phyloP scores from a whole-genome alignment of 1,140 invertebrate genomes.

The Centruroides sculpturatus region DNA sequence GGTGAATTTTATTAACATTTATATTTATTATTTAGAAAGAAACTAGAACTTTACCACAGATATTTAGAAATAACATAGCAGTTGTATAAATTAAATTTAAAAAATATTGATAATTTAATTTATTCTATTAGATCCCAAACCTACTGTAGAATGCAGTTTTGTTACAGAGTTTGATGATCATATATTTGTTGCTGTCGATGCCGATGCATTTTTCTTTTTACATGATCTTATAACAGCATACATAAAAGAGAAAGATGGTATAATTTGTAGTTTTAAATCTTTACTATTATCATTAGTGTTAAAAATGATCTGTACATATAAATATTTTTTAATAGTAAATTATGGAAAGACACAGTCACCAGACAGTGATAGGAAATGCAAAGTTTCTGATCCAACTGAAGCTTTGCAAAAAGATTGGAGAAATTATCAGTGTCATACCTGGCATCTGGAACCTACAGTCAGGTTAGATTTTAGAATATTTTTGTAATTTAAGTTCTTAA shows the following conservation, averaged over 20 bases:
- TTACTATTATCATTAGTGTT: background rate
- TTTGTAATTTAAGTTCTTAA: too few relatives aligned
- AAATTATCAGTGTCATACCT: constrained; percentile 85
- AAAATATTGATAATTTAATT: background rate
- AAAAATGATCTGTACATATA: constrained; percentile 23
- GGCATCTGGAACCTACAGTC: constrained; percentile 95
- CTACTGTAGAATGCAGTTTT: constrained; percentile 86
- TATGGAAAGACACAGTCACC: constrained; percentile 22
- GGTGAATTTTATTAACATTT: too few relatives aligned
- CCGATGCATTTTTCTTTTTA: constrained; percentile 92
- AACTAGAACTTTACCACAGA: too few relatives aligned
- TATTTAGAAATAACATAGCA: too few relatives aligned
- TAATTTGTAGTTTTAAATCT: constrained; percentile 21
- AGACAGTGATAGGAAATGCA: constrained; percentile 26
- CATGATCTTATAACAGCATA: constrained; percentile 94
- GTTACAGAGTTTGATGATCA: constrained; percentile 97
- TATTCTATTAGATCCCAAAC: constrained; percentile 53
- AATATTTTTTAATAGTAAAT: constrained; percentile 1
- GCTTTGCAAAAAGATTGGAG: constrained; percentile 67
- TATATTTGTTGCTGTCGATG: constrained; percentile 94
- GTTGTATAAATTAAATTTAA: too few relatives aligned
- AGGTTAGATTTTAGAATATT: constrained; percentile 38
- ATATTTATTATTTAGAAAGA: too few relatives aligned
- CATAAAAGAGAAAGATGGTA: constrained; percentile 75
- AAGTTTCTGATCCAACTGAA: constrained; percentile 27